Percentiles rank a stretch among this genome's conserved stretches.
These are phyloP conservation scores for Alca torda DNA, from an alignment of 2,797 vertebrate species.

Conservation along the genomic window DNA sequence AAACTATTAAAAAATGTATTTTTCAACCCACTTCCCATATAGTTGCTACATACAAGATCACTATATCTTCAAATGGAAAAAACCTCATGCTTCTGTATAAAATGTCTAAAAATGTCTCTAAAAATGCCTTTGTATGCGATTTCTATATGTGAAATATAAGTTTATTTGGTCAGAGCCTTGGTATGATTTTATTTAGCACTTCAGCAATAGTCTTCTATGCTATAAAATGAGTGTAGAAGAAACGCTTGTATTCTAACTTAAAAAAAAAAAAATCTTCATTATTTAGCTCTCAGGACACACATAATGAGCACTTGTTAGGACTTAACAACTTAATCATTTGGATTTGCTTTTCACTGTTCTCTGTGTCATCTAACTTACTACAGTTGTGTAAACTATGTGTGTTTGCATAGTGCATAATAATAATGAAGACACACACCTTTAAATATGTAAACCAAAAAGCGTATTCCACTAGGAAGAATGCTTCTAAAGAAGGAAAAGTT, in stretches of 20 bases:
- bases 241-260: background rate
- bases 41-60: background rate
- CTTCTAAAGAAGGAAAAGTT: background rate
- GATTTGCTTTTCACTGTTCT: background rate
- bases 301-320: background rate
- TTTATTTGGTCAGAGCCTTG: background rate
- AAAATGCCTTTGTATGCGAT: background rate
- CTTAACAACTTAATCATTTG: background rate
- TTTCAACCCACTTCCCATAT: background rate
- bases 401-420: background rate
- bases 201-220: background rate
- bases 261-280: background rate
- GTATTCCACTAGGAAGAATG: background rate
- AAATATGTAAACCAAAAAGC: background rate
- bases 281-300: background rate
- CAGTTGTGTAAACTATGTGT: background rate
- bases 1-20: background rate
- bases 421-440: background rate
- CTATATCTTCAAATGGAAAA: background rate
- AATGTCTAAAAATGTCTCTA: background rate
- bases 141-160: background rate
- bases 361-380: background rate
- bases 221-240: background rate
- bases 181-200: background rate
- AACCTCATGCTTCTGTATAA: background rate